Evolutionary conservation across 2,888 invertebrate species (phyloP), one percentile per base, ranked within the genome.

Genomic region (Eupithecia vulgata): DNA sequence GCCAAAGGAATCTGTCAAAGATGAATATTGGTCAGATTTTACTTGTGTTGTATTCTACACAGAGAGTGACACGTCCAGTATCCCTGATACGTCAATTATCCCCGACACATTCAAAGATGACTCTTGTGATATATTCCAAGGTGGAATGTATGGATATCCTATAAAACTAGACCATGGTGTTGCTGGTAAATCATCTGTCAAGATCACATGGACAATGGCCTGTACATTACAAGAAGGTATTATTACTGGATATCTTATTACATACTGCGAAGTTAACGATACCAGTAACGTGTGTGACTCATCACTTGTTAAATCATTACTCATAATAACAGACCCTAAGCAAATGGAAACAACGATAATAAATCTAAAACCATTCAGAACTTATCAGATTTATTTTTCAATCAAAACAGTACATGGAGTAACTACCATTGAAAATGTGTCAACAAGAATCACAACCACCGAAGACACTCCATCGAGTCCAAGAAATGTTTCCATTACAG

Each of bases 121-220:
- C 45, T 48, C 95, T 48, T 98, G 98, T 86, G 93, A 93, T 67
- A 94, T 94, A 81, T 92, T 93, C 57, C 91, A 89, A 81, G 93
- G 92, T 80, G 88, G 86, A 57, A 95, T 97, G 96, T 78, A 95
- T 96, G 78, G 95, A 92, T 92, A 92, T 77, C 91, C 91, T 71
- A 88, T 91, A 2, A 86, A 86, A 78, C 83, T 94, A 42, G 81
- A 85, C 59, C 88, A 89, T 86, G 92, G 90, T 82, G 84, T 80
- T 37, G 88, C 91, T 64, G 91, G 91, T 15, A 92, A 91, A 74
- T 84, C 92, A 73, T 89, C 81, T 87, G 92, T 93, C 0, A 89
- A 83, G 75, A 94, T 98, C 17, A 95, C 95, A 62, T 98, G 98
- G 98, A 96, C 95, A 74, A 94, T 97, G 79, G 97, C 97, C 75